A percentile compares a stretch with the other conserved stretches of the same genome.
These are phyloP conservation scores for Bovichtus variegatus DNA, from an alignment of 2,797 vertebrate species.

Conservation along the genomic window DNA sequence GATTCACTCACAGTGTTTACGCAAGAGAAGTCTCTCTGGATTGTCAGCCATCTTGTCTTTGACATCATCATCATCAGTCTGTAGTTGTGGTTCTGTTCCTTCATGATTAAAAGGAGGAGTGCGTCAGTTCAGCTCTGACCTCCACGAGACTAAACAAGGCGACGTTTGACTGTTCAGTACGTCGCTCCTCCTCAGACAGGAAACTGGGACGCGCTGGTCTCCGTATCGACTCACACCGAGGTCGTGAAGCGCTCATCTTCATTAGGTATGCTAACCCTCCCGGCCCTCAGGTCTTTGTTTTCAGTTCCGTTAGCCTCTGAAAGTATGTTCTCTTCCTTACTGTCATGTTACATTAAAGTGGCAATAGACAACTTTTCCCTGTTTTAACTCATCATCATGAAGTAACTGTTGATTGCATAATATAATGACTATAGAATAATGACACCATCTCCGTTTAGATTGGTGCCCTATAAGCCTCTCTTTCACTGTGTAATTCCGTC, in stretches of 20 bases:
- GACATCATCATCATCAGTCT: constrained; percentile 32
- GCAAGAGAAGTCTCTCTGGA: constrained; percentile 29
- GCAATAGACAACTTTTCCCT: too few species aligned
- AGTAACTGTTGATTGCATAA: neutral
- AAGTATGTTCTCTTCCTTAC: too few species aligned
- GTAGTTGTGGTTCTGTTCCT: neutral
- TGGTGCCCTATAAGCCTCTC: neutral
- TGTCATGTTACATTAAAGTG: too few species aligned
- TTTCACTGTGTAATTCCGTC: neutral
- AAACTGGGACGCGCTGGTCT: neutral
- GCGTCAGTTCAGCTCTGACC: neutral
- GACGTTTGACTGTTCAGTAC: neutral
- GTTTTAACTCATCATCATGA: too few species aligned
- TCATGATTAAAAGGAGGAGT: neutral
- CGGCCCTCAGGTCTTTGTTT: neutral
- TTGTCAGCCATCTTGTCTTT: constrained; percentile 13
- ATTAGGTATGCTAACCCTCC: neutral
- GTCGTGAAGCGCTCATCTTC: neutral
- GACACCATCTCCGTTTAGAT: neutral
- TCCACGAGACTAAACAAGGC: neutral
- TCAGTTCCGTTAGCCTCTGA: too few species aligned
- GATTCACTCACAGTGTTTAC: constrained; percentile 78
- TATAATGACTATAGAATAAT: neutral
- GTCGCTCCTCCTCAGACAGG: neutral
- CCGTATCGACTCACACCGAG: neutral